A percentile compares a stretch with the other conserved stretches of the same genome.
Evolutionary conservation across 2,113 vertebrate species (phyloP).

Genomic region (Madoqua kirkii): DNA sequence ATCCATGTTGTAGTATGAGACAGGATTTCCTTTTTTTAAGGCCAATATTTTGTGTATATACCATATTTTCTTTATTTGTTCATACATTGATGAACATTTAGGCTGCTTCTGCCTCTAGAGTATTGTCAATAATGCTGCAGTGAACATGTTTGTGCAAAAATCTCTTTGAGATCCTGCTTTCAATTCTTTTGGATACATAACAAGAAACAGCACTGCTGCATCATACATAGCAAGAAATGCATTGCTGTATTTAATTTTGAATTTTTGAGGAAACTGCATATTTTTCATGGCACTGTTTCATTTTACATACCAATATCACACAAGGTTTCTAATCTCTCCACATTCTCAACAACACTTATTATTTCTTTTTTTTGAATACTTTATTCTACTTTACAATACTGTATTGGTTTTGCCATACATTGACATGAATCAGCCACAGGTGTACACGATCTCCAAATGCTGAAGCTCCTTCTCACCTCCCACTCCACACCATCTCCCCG

Average conservation of each 20-base stretch:
- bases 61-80: neutral
- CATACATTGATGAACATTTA: neutral
- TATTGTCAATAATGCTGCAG: neutral
- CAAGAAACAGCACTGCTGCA: neutral
- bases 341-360: neutral
- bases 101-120: neutral
- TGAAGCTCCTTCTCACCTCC: no score
- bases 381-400: no score
- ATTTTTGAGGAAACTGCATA: neutral
- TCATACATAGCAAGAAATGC: neutral
- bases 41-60: neutral
- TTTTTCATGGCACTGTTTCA: neutral
- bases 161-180: conserved; percentile 12
- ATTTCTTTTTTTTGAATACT: neutral
- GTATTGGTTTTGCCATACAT: no score
- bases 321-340: neutral
- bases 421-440: no score
- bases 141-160: neutral
- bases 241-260: neutral
- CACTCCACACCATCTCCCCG: no score
- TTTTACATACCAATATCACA: neutral
- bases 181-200: neutral
- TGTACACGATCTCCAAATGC: no score
- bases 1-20: neutral
- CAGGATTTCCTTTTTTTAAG: neutral